These are phyloP conservation scores for Ophthalmolycus amberensis DNA, from an alignment of 2,113 vertebrate species.

Conservation along the genomic window DNA sequence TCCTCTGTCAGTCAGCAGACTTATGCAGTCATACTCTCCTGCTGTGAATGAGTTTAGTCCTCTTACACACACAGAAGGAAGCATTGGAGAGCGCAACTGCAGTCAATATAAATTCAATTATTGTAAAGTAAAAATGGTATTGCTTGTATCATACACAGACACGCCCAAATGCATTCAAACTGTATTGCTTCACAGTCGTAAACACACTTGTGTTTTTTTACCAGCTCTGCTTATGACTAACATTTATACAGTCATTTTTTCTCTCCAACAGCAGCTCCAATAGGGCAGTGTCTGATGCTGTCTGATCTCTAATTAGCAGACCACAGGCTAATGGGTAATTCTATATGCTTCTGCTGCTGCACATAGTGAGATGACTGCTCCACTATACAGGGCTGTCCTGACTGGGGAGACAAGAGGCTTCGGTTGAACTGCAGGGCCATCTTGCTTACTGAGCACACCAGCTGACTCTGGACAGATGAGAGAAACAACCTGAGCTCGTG, in stretches of 20 bases:
- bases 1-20: slow-evolving; percentile 27
- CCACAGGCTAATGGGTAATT: slow-evolving; percentile 25
- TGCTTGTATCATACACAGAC: neutral
- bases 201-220: neutral
- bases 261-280: slow-evolving; percentile 2
- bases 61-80: neutral
- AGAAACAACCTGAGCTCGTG: slow-evolving; percentile 13
- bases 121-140: neutral
- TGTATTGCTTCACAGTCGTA: neutral
- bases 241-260: slow-evolving; percentile 3
- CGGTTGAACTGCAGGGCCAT: neutral
- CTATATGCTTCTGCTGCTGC: slow-evolving; percentile 21
- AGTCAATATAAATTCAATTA: slow-evolving; percentile 2
- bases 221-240: neutral
- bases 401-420: slow-evolving; percentile 14
- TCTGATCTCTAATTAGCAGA: slow-evolving; percentile 36
- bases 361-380: slow-evolving; percentile 25
- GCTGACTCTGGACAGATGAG: neutral
- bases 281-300: neutral
- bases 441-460: slow-evolving; percentile 5
- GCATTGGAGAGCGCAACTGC: neutral
- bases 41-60: slow-evolving; percentile 27
- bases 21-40: slow-evolving; percentile 17
- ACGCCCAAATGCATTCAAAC: neutral
- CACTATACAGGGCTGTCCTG: neutral